Percentiles rank a stretch among this genome's conserved stretches.
Conservation (phyloP, 2,888 invertebrate genomes). For the Hipparchia sbordonii region DNA sequence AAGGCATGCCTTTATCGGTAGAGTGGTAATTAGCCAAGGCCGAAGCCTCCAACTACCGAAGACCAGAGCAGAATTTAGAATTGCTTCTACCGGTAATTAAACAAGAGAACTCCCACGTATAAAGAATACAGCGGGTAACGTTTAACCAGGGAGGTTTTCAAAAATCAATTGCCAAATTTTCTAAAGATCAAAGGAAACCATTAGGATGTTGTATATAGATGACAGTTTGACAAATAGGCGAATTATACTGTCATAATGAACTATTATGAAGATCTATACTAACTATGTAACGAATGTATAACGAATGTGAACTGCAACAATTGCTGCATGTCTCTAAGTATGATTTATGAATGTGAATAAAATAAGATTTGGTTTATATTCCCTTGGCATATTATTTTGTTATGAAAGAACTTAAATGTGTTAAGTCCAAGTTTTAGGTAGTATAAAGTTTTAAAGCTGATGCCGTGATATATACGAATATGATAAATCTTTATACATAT, state of each 20-base stretch:
- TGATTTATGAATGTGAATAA: not conserved
- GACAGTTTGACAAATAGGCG: slow-evolving; percentile 22
- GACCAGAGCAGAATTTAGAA: no score
- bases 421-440: not conserved
- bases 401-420: not conserved
- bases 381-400: not conserved
- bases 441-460: not conserved
- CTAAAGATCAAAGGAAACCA: not conserved
- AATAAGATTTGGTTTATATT: not conserved
- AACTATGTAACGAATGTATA: not conserved
- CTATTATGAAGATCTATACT: slow-evolving; percentile 43
- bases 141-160: no score
- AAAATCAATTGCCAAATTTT: no score
- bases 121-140: no score
- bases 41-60: no score
- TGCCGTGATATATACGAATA: no score
- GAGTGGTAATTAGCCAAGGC: no score
- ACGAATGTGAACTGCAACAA: slow-evolving; percentile 18
- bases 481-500: not conserved
- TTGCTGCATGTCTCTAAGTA: slow-evolving; percentile 14
- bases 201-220: not conserved
- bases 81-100: no score
- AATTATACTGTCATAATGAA: slow-evolving; percentile 42
- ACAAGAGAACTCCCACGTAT: no score
- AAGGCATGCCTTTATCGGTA: no score